Evolutionary conservation across 2,888 invertebrate genomes (phyloP), one percentile per base, ranked within the genome.

Genomic region (Salticus scenicus): DNA sequence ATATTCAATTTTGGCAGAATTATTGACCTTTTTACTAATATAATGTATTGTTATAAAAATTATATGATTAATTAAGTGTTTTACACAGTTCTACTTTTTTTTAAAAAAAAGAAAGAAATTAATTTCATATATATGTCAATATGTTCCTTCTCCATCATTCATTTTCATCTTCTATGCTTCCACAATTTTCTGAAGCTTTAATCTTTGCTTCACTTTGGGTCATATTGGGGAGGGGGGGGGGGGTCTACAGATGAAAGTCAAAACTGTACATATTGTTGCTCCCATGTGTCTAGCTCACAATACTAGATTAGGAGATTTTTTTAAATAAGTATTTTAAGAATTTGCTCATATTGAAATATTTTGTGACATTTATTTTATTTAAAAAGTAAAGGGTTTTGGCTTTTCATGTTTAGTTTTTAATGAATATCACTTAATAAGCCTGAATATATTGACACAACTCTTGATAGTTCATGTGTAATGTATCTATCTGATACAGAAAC

Each of bases 251-350:
- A 66, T 30, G 30, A 14, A 31, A 66, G 66, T 66, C 30, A 63
- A 27, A 27, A 28, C 5, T 27, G 27, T 66, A n/a, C 17, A 37
- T 37, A 37, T 27, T 63, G 63, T n/a, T 63, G 8, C 27, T 66
- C 17, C 66, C 31, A 30, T 31, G 66, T 66, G 66, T 66, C 31
- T 66, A 66, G 66, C 66, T 66, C 66, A 66, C 31, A n/a, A n/a
- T 30, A 30, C 17, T 66, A 66, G 66, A 66, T 14, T 66, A 66
- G 66, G 24, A 17, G 8, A 30, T 66, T 66, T 66, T 66, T 66
- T 30, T 30, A 66, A 30, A 24, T 24, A 63, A 30, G 66, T 66
- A 66, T 66, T 66, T 66, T 66, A 66, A 66, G 31, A 66, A 66
- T 66, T 66, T 28, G 30, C 30, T 66, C 66, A 30, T 37, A 10